Percentiles rank a stretch among this genome's conserved stretches.
Conservation (phyloP, 1,140 invertebrate genomes). For the Halyomorpha halys region DNA sequence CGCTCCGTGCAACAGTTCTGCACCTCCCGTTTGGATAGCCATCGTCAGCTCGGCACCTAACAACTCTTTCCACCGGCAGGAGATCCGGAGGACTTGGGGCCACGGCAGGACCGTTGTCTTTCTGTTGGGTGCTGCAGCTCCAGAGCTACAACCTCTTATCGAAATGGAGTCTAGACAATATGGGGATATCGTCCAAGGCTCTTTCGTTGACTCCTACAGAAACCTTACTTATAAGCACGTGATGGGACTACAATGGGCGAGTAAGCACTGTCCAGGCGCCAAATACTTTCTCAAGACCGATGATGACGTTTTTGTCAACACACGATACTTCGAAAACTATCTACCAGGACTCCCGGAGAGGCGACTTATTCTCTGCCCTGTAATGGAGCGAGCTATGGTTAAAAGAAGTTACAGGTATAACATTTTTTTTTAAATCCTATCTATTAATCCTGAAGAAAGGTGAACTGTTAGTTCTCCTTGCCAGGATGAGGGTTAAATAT, state of each 20-base stretch:
- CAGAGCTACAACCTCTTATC: conserved; percentile 39
- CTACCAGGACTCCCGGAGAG: conserved; percentile 45
- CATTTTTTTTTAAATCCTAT: no score
- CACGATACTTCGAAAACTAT: conserved; percentile 50
- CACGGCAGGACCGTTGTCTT: conserved; percentile 47
- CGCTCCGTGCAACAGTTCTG: not conserved
- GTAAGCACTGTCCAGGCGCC: conserved; percentile 50
- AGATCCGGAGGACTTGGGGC: conserved; percentile 59
- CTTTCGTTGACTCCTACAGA: conserved; percentile 65
- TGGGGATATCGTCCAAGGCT: conserved; percentile 66
- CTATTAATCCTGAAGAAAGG: no score
- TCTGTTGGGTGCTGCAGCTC: conserved; percentile 50
- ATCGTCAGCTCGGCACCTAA: conserved; percentile 56
- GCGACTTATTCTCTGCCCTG: conserved; percentile 49
- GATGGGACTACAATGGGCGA: conserved; percentile 71
- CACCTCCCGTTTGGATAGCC: conserved; percentile 44
- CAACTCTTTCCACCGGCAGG: conserved; percentile 47
- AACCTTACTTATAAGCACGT: conserved; percentile 83
- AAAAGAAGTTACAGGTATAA: conserved; percentile 42
- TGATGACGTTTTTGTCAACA: conserved; percentile 69
- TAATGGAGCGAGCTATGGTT: conserved; percentile 36
- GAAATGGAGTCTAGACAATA: conserved; percentile 48
- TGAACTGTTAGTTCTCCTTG: no score
- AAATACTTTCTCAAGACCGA: conserved; percentile 67
- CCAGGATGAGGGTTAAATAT: no score